These are phyloP conservation scores for Drymodes brunneopygia DNA, from an alignment of 2,113 vertebrate species.

Conservation along the genomic window DNA sequence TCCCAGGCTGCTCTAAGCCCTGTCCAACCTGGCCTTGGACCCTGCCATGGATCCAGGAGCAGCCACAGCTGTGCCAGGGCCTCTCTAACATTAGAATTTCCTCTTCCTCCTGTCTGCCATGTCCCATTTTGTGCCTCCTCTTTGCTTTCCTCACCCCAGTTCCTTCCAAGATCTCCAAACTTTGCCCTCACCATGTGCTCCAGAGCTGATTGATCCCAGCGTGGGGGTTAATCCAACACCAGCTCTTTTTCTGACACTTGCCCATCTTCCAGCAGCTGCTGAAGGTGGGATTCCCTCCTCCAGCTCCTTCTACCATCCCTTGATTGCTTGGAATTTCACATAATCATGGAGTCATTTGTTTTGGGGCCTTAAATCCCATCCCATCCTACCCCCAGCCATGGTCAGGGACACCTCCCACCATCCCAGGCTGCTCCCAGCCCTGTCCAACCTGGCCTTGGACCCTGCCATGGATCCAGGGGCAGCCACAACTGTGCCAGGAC, in stretches of 20 bases:
- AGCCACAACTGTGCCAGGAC: no score
- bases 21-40: rapidly evolving
- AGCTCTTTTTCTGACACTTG: rapidly evolving
- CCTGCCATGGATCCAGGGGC: no score
- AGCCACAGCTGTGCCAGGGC: neutral
- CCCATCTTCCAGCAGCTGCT: neutral
- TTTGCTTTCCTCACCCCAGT: neutral
- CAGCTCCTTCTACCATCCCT: neutral
- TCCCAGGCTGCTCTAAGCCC: neutral
- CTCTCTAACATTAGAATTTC: neutral
- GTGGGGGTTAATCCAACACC: rapidly evolving
- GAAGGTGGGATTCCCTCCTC: no score
- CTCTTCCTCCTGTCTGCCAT: neutral
- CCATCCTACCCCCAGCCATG: no score
- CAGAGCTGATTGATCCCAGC: neutral
- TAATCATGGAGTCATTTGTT: no score
- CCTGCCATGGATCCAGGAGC: neutral
- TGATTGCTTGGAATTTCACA: no score
- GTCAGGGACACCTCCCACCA: no score
- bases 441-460: no score
- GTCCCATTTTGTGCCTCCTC: neutral
- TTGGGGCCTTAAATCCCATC: no score
- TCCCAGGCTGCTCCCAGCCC: no score
- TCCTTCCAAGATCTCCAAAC: rapidly evolving
- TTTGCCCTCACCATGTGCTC: rapidly evolving